Conservation (phyloP, 2,113 vertebrate species). For the Kryptolebias marmoratus region DNA sequence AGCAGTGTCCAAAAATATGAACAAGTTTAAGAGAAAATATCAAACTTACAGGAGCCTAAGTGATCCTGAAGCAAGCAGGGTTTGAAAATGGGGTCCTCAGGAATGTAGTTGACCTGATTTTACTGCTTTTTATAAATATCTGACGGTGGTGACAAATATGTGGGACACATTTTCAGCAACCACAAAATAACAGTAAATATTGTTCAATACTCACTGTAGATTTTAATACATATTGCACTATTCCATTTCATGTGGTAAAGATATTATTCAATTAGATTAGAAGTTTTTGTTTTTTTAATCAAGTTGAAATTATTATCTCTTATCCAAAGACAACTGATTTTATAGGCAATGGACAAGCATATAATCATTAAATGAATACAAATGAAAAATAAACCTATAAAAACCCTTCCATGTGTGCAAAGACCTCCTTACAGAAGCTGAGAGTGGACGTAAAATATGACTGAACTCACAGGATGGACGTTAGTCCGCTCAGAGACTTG, state of each 20-base stretch:
- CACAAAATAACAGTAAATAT: background rate
- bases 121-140: background rate
- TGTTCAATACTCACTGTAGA: too few relatives aligned
- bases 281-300: too few relatives aligned
- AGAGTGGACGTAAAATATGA: background rate
- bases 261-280: too few relatives aligned
- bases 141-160: background rate
- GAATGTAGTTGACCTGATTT: background rate
- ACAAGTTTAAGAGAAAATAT: background rate
- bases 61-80: background rate
- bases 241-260: too few relatives aligned
- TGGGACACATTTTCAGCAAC: background rate
- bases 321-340: too few relatives aligned
- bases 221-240: too few relatives aligned
- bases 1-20: background rate
- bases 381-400: too few relatives aligned
- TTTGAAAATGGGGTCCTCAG: background rate
- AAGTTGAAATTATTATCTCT: too few relatives aligned
- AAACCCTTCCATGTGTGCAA: too few relatives aligned
- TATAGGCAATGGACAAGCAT: too few relatives aligned
- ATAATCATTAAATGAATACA: too few relatives aligned
- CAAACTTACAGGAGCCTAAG: background rate
- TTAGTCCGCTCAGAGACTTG: conserved; percentile 30
- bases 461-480: conserved; percentile 73
- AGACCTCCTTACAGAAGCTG: too few relatives aligned